Conservation (phyloP, 2,113 vertebrate species). For the Ammodytes dubius region DNA sequence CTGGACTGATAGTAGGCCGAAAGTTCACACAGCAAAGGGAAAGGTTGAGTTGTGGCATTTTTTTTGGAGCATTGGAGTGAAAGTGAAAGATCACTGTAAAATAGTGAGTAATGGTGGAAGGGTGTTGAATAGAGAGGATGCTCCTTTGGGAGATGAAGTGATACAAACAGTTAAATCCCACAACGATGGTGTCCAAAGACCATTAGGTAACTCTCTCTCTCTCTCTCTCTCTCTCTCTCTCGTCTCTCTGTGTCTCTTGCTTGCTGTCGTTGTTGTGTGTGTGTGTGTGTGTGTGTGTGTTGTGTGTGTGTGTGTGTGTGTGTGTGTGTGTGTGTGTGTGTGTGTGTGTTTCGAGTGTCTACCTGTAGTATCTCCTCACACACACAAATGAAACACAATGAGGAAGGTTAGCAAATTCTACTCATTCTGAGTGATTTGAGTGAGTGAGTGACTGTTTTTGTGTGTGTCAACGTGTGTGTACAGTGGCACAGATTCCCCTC, state of each 20-base stretch:
- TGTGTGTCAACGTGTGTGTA: conserved; percentile 9
- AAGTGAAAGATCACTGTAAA: conserved; percentile 23
- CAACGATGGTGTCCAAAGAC: conserved; percentile 5
- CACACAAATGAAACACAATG: conserved; percentile 16
- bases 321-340: background rate
- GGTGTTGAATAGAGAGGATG: conserved; percentile 8
- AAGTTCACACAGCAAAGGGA: background rate
- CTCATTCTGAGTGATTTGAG: background rate
- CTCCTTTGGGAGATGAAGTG: conserved; percentile 5
- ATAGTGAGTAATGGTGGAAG: conserved; percentile 5
- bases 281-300: conserved; percentile 13
- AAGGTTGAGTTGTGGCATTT: background rate
- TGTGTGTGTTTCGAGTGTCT: conserved; percentile 5
- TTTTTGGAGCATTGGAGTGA: background rate
- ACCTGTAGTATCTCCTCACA: conserved; percentile 19
- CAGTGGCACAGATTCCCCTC: background rate
- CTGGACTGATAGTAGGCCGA: background rate
- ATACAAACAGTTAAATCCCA: conserved; percentile 39
- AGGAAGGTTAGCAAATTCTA: background rate
- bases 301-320: background rate
- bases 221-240: too few relatives aligned
- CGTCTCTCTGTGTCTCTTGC: too few relatives aligned
- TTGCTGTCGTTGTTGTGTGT: too few relatives aligned
- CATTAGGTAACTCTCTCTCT: background rate
- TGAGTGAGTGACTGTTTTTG: background rate